Conservation (phyloP, 2,113 vertebrate genomes). For the Eleginops maclovinus region DNA sequence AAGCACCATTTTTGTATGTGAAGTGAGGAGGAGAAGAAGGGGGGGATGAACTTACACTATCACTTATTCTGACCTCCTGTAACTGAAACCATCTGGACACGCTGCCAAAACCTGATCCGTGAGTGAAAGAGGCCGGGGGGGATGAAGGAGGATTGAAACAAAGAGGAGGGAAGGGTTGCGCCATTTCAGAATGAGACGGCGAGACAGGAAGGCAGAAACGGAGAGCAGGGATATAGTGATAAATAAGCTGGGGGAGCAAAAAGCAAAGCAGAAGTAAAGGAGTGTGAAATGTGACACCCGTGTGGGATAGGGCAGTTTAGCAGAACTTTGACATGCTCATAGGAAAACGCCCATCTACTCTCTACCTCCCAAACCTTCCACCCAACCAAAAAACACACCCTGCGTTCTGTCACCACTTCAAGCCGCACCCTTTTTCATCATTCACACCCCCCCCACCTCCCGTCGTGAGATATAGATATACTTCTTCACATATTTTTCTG, state of each 20-base stretch:
- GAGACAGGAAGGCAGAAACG: neutral
- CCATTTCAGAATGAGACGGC: slow-evolving; percentile 24
- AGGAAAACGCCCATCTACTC: slow-evolving; percentile 67
- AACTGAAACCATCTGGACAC: slow-evolving; percentile 72
- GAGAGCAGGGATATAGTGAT: neutral
- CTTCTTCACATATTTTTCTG: neutral
- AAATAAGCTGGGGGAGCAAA: slow-evolving; percentile 6
- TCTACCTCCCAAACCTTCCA: slow-evolving; percentile 19
- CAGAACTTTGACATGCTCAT: slow-evolving; percentile 47
- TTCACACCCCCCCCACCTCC: no score
- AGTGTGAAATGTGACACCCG: slow-evolving; percentile 69
- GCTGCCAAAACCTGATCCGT: slow-evolving; percentile 64
- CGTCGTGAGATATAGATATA: neutral
- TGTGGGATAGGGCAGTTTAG: slow-evolving; percentile 40
- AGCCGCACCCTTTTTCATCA: slow-evolving; percentile 31
- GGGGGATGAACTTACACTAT: slow-evolving; percentile 40
- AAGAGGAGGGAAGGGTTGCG: slow-evolving; percentile 42
- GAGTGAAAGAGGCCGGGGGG: slow-evolving; percentile 54
- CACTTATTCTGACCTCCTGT: slow-evolving; percentile 62
- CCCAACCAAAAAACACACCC: slow-evolving; percentile 59
- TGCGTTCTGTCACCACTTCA: slow-evolving; percentile 54
- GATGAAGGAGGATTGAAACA: slow-evolving; percentile 47
- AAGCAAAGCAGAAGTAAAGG: slow-evolving; percentile 43
- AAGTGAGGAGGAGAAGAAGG: neutral
- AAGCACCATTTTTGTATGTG: slow-evolving; percentile 2